These are phyloP conservation scores for Lepas anatifera DNA, from an alignment of 2,888 invertebrate genomes.

Conservation along the genomic window DNA sequence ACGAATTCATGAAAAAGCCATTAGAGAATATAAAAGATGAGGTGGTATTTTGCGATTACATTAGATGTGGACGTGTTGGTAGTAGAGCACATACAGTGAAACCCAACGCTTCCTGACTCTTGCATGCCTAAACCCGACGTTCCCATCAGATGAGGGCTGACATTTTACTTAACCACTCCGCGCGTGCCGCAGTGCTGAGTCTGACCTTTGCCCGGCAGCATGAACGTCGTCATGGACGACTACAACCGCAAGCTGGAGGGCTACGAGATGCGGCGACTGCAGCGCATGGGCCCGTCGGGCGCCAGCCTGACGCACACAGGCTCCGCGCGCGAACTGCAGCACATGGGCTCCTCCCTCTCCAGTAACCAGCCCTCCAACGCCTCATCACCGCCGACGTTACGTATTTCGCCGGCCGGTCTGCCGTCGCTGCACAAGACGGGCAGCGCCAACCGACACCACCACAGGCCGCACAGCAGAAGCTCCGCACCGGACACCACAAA, in stretches of 20 bases:
- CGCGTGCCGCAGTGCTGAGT: too few species aligned
- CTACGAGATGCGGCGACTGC: conserved; percentile 9
- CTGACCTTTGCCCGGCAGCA: too few species aligned
- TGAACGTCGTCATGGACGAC: conserved; percentile 11
- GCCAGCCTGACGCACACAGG: not conserved
- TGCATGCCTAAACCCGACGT: too few species aligned
- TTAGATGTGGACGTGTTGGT: too few species aligned
- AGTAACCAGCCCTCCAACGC: conserved; percentile 10
- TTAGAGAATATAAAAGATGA: too few species aligned
- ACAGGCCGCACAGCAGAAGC: conserved; percentile 7
- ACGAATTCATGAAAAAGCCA: too few species aligned
- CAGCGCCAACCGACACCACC: not conserved
- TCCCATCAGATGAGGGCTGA: too few species aligned
- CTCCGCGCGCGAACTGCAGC: not conserved
- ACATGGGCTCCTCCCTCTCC: conserved; percentile 13
- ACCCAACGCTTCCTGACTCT: too few species aligned
- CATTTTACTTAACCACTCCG: too few species aligned
- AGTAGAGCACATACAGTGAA: too few species aligned
- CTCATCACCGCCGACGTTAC: conserved; percentile 3
- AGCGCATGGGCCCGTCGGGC: not conserved
- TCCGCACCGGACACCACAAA: conserved; percentile 2
- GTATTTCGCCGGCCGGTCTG: not conserved
- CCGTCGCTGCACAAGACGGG: not conserved
- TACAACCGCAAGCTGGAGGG: conserved; percentile 5
- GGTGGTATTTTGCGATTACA: too few species aligned